These are phyloP conservation scores for Eilema caniola DNA, from an alignment of 2,888 invertebrate genomes.

Conservation along the genomic window DNA sequence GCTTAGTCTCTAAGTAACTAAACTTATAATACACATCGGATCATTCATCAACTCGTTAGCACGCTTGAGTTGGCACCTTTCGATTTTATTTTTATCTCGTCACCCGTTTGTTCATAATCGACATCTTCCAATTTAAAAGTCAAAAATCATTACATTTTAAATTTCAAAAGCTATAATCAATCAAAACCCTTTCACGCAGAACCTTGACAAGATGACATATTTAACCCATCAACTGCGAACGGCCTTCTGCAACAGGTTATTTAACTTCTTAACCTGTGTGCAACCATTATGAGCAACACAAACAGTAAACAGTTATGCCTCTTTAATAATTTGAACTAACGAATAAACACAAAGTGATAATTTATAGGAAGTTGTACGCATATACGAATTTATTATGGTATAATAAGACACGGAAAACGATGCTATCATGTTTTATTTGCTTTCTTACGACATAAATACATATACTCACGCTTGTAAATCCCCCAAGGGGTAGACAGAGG, in stretches of 20 bases:
- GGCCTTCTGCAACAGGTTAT: constrained; percentile 19
- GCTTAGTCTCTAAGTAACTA: too few species aligned
- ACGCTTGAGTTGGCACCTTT: too few species aligned
- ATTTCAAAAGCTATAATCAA: constrained; percentile 8
- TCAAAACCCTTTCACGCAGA: constrained; percentile 7
- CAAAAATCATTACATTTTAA: background rate
- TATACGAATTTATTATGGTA: constrained; percentile 6
- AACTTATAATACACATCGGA: too few species aligned
- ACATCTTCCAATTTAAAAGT: constrained; percentile 1
- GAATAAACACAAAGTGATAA: constrained; percentile 19
- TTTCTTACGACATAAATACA: too few species aligned
- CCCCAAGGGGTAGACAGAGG: too few species aligned
- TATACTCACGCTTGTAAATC: too few species aligned
- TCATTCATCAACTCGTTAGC: too few species aligned
- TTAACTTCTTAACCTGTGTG: constrained; percentile 17
- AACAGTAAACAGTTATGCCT: constrained; percentile 6
- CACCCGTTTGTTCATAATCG: background rate
- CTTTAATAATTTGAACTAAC: constrained; percentile 14
- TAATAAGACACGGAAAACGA: background rate
- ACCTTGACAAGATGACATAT: constrained; percentile 20
- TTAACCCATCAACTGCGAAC: constrained; percentile 20
- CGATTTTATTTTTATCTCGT: background rate
- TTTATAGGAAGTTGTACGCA: constrained; percentile 11
- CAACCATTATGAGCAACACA: constrained; percentile 11
- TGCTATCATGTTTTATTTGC: background rate